Evolutionary conservation across 2,888 invertebrate genomes (phyloP), one percentile per base, ranked within the genome.

Genomic region (Trypoxylon attenuatum): DNA sequence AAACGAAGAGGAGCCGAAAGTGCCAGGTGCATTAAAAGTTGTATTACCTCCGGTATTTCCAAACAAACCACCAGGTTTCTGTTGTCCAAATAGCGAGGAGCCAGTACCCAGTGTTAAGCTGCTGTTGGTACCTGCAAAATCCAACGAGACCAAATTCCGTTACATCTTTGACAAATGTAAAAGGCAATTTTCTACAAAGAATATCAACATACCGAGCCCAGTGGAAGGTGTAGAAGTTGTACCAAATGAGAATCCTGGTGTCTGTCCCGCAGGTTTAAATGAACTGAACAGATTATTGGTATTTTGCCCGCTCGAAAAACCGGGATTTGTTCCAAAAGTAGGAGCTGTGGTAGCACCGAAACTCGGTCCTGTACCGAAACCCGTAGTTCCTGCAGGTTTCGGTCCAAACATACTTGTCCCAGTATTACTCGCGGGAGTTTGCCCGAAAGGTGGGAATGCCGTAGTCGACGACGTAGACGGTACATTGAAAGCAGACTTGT

Each of bases 1-100:
- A 86, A 88, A 87, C 13, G 77, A 82, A 23, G 89, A 88, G 5
- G 89, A 73, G 52, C 85, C 83, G 51, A 87, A 87, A 18, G 82
- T 75, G 5, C 84, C 82, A 8, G 84, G 83, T 0, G 82, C 87
- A 18, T 89, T 89, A 72, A 91, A 90, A 0, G 89, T 80, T 2
- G 84, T 81, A 2, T 86, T 87, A 6, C 87, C 84, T 19, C 84
- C 84, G 0, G 88, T 84, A 69, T 83, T 89, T 2, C 90, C 90
- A 78, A 92, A 92, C 2, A 92, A 79, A 1, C 88, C 87, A 5
- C 88, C 88, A 0, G 90, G 88, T 73, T 90, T 89, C 82, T 80
- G 80, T 74, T 87, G 85, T 0, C 86, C 86, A 65, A 88, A 88
- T 6, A 83, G 70, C 0, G 81, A 79, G 51, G 77, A 78, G 21